Evolutionary conservation across 35 echinoderm and acorn worm genomes (phyloP).

Genomic region (Hemicentrotus pulcherrimus): DNA sequence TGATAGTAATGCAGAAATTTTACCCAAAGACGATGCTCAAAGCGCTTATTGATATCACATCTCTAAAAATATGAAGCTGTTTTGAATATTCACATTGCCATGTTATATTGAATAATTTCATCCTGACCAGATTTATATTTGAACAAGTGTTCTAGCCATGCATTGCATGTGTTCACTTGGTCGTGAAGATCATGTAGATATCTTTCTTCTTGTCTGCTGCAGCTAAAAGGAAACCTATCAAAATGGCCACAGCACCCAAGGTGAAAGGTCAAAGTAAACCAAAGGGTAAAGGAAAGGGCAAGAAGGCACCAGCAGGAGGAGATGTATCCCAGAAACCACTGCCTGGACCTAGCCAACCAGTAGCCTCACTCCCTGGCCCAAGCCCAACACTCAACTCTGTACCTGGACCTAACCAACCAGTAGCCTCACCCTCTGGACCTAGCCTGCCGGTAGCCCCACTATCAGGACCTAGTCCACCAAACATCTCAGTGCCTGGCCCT

Average conservation of each 20-base stretch:
- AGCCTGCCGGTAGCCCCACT: neutral
- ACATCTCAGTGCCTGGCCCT: neutral
- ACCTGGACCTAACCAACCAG: neutral
- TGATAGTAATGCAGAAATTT: too few relatives aligned
- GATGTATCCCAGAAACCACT: neutral
- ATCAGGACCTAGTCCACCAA: neutral
- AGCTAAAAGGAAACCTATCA: neutral
- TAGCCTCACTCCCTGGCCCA: neutral
- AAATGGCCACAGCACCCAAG: neutral
- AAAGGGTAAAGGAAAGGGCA: constrained; percentile 46
- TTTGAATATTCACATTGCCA: too few relatives aligned
- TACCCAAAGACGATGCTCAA: too few relatives aligned
- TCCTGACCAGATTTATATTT: too few relatives aligned
- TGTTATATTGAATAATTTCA: too few relatives aligned
- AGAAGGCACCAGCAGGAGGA: neutral
- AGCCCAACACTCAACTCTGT: neutral
- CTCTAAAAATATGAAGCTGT: too few relatives aligned
- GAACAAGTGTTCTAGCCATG: too few relatives aligned
- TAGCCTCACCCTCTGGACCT: neutral
- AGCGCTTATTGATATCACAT: too few relatives aligned
- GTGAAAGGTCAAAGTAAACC: constrained; percentile 24
- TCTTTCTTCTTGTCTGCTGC: neutral
- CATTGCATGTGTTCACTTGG: too few relatives aligned
- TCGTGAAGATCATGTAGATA: too few relatives aligned
- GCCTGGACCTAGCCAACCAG: neutral